Evolutionary conservation across 2,113 vertebrate species (phyloP).

Genomic region (Pangasianodon gigas): DNA sequence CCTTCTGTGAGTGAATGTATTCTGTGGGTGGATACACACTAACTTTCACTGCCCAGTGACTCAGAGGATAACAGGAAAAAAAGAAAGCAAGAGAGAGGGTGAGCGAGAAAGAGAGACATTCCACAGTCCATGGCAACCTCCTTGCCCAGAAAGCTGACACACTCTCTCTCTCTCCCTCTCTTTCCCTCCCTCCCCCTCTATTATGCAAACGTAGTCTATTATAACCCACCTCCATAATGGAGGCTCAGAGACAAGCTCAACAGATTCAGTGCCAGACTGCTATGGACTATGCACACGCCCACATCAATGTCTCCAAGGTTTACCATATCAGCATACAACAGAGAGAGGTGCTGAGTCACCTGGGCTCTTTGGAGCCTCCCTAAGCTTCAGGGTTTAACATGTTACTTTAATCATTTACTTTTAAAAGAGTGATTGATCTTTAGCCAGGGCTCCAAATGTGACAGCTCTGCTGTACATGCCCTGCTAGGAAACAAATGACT

Average conservation of each 20-base stretch:
- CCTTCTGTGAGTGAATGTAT: neutral
- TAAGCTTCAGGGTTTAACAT: neutral
- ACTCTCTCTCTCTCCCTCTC: neutral
- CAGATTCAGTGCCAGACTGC: neutral
- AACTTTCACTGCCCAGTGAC: constrained; percentile 37
- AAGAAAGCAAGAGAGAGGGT: constrained; percentile 4
- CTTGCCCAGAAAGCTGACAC: constrained; percentile 14
- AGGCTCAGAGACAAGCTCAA: constrained; percentile 12
- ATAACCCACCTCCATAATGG: constrained; percentile 9
- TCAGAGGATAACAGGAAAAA: neutral
- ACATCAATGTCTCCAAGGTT: neutral
- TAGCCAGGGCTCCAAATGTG: constrained; percentile 9
- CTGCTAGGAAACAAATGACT: constrained; percentile 39
- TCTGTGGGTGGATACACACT: constrained; percentile 16
- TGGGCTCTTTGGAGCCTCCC: neutral
- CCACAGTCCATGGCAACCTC: constrained; percentile 49
- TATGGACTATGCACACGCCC: neutral
- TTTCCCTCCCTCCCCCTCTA: neutral
- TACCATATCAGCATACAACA: constrained; percentile 3
- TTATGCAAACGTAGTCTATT: constrained; percentile 33
- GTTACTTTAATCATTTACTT: constrained; percentile 37
- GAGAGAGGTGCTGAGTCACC: constrained; percentile 11
- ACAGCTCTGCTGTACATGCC: constrained; percentile 7
- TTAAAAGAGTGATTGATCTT: constrained; percentile 30
- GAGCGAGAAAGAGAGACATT: constrained; percentile 41